Evolutionary conservation across 1,140 invertebrate species (phyloP), one percentile per base, ranked within the genome.

Genomic region (Cydia amplana): DNA sequence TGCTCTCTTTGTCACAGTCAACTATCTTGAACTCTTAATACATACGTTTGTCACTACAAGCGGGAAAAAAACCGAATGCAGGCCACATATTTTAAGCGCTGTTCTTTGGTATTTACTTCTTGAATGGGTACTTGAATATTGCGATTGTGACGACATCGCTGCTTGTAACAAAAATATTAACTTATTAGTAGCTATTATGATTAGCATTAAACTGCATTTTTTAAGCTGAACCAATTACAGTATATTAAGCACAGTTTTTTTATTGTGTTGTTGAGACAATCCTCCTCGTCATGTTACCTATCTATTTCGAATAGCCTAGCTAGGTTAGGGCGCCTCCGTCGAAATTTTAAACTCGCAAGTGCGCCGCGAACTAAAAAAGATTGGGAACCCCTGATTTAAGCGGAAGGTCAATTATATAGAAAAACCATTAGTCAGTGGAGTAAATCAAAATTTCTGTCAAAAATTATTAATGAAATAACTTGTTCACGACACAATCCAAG

Each of bases 1-100:
- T 90, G 70, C 36, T 46, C 75, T 86, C 85, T 89, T 89, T 90
- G 90, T 89, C 83, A 79, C 40, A 85, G 75, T 77, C 76, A 78
- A 83, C 74, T 80, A 78, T 87, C 84, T 87, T 87, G 79, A 90
- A 89, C 85, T 84, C 82, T 76, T 79, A 81, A 81, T 82, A 73
- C 77, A 80, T 82, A 78, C 76, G 79, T 81, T 75, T 74, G 51
- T 74, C 46, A 76, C 2, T 67, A 76, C 4, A 64, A 25, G 70
- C 46, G 51, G 78, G 75, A 83, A 77, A 73, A 79, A 79, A 60
- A 73, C 60, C 25, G 70, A 78, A 76, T 76, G 75, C 60, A 60
- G 67, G 36, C 72, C 25, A 75, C 72, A 77, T 51, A 77, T 80
- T 76, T 80, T 74, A 76, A 79, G 75, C n/a, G 2, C 18, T 55